A percentile compares a stretch with the other conserved stretches of the same genome.
These are phyloP conservation scores for Harpagifer antarcticus DNA, from an alignment of 2,797 vertebrate genomes.

Conservation along the genomic window DNA sequence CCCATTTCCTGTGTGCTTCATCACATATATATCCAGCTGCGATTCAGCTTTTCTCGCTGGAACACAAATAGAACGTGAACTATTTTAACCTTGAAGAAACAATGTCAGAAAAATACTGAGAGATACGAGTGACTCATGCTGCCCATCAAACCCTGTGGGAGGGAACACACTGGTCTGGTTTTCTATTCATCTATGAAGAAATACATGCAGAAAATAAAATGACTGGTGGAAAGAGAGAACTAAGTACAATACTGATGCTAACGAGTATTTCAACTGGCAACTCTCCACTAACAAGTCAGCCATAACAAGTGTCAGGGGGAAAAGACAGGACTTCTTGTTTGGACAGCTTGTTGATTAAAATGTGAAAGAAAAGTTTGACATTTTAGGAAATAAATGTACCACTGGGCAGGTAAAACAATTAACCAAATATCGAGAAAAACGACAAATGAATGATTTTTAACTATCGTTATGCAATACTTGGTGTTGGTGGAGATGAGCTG, in stretches of 20 bases:
- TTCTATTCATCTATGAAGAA: neutral
- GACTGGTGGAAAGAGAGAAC: too few species aligned
- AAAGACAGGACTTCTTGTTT: neutral
- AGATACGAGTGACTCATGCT: constrained; percentile 47
- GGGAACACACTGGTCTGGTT: constrained; percentile 7
- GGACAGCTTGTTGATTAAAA: neutral
- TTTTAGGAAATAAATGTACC: neutral
- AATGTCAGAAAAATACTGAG: constrained; percentile 16
- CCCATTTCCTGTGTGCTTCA: constrained; percentile 15
- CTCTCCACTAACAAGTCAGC: neutral
- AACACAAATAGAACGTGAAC: constrained; percentile 44
- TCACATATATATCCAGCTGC: constrained; percentile 14
- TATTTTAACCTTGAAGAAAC: constrained; percentile 44
- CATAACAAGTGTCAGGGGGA: neutral
- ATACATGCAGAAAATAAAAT: too few species aligned
- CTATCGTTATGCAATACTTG: too few species aligned
- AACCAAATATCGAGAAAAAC: too few species aligned
- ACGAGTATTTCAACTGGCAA: neutral
- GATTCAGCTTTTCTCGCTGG: constrained; percentile 31
- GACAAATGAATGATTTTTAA: too few species aligned
- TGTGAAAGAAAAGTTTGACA: neutral
- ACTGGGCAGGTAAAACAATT: too few species aligned
- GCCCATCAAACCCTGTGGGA: constrained; percentile 39
- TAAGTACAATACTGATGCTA: neutral
- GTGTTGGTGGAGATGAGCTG: too few species aligned